Base-by-base conservation (phyloP, 2,797 vertebrate species). In the Stomatorhinus walkeri region DNA sequence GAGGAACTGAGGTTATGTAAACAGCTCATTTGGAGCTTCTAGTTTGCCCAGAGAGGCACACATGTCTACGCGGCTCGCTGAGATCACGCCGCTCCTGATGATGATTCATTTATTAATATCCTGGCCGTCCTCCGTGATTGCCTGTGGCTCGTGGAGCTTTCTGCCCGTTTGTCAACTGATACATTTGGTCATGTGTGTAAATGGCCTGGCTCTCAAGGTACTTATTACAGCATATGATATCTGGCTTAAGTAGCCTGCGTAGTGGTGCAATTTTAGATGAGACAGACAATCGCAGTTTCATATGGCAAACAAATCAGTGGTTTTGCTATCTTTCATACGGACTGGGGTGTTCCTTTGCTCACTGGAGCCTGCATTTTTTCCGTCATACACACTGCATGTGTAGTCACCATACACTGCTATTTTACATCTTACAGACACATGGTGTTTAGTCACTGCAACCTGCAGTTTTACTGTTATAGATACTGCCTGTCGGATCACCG, bases 101-200 rank as follows among this genome's bases (percentile, higher is more conserved):
- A 93, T 94, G 94, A 94, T 94, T 95, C 93, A 94, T 94, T 92
- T 93, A 93, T 95, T 93, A 94, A 94, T 94, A 93, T 92, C 93
- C 91, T 92, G 93, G 93, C 93, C 91, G 92, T 94, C 51, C 56
- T 40, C 59, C 94, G 92, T 92, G 91, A 92, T 91, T 61, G 90
- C 92, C 90, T 92, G 93, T 92, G 92, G 93, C 91, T 94, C 91
- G 92, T 54, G 90, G 92, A 93, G 91, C 93, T 94, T 93, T 92
- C 51, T 48, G 86, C 40, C 40, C 56, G 36, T 46, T 46, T 68
- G 86, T 87, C 86, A 46, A 68, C 54, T 46, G 72, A 84, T 56
- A 48, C 40, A 49, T 88, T 64, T 61, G 52, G 54, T 84, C 76
- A 43, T 46, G 32, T 84, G 49, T 59, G 49, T 88, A 84, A 56